Conservation (phyloP, 64 coral and sea anemone species). For the Actinia equina region DNA sequence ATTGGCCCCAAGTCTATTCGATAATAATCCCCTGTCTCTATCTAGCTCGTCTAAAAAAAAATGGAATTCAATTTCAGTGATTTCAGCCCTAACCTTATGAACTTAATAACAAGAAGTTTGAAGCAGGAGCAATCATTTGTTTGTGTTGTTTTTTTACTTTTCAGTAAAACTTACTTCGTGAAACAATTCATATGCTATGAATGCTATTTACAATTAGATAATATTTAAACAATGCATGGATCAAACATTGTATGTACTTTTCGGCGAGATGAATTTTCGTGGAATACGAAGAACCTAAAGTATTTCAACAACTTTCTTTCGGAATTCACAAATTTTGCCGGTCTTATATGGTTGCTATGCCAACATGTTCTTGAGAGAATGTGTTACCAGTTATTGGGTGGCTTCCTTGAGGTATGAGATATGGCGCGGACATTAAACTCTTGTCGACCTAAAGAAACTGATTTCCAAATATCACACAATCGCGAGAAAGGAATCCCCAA, state of each 20-base stretch:
- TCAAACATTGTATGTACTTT: too few relatives aligned
- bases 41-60: too few relatives aligned
- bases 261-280: background rate
- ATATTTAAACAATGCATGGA: too few relatives aligned
- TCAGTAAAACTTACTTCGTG: too few relatives aligned
- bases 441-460: background rate
- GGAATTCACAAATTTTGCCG: background rate
- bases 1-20: too few relatives aligned
- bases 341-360: background rate
- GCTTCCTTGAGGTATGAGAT: background rate
- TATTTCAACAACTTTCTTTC: background rate
- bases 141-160: too few relatives aligned
- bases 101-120: too few relatives aligned
- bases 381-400: background rate
- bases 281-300: background rate
- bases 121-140: too few relatives aligned
- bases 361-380: background rate
- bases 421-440: slow-evolving; percentile 10
- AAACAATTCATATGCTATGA: background rate
- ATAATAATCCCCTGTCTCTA: too few relatives aligned
- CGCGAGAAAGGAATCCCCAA: background rate
- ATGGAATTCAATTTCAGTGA: too few relatives aligned
- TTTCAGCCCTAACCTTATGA: too few relatives aligned
- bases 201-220: background rate
- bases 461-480: background rate